Conservation (phyloP, 2,797 vertebrate species). For the Stomatorhinus walkeri region DNA sequence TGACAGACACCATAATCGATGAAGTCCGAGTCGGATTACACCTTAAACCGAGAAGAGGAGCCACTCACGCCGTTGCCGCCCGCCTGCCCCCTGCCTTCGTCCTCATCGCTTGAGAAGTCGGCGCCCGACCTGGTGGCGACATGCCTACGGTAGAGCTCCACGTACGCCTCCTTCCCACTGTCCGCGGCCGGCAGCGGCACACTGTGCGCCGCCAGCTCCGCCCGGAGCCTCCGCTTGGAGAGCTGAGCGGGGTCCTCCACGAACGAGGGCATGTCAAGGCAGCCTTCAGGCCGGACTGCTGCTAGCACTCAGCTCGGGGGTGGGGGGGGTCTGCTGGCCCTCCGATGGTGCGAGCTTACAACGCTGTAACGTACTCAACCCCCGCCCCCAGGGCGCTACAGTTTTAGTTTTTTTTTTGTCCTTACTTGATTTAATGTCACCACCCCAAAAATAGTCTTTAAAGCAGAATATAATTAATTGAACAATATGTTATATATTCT, state of each 20-base stretch:
- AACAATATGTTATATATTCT: not conserved
- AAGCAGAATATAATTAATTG: not conserved
- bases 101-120: conserved; percentile 70
- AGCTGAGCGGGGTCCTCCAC: conserved; percentile 49
- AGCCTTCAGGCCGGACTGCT: not conserved
- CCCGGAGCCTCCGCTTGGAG: conserved; percentile 58
- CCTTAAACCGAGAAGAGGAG: not conserved
- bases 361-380: not conserved
- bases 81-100: conserved; percentile 37
- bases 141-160: conserved; percentile 55
- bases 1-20: not conserved
- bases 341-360: not conserved
- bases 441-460: not conserved
- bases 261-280: conserved; percentile 54
- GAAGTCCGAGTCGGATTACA: not conserved
- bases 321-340: not conserved
- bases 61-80: conserved; percentile 49
- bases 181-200: conserved; percentile 52
- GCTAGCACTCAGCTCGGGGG: not conserved
- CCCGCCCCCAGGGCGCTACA: not conserved
- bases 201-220: conserved; percentile 55
- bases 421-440: not conserved
- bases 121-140: conserved; percentile 40
- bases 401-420: not conserved
- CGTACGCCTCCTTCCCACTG: conserved; percentile 55